Percentiles rank a stretch among this genome's conserved stretches.
These are phyloP conservation scores for Euwallacea similis DNA, from an alignment of 1,140 invertebrate species.

Conservation along the genomic window DNA sequence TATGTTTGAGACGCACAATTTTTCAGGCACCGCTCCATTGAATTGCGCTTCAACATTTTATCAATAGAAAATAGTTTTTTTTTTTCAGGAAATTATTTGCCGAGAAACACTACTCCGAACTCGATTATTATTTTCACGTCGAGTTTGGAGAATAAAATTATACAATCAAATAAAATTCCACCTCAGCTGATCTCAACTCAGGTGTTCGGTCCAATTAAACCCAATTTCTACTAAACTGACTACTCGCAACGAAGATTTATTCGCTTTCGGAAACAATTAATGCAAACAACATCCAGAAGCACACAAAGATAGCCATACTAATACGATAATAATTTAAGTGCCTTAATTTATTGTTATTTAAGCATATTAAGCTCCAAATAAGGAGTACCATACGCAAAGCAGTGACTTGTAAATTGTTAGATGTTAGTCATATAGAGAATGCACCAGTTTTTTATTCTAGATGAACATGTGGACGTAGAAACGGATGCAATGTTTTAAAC, in stretches of 20 bases:
- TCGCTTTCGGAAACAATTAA: conserved; percentile 26
- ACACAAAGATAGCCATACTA: conserved; percentile 4
- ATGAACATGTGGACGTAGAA: conserved; percentile 4
- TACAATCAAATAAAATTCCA: not conserved
- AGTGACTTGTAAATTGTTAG: conserved; percentile 20
- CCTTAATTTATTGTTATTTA: conserved; percentile 31
- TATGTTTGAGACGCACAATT: too few relatives aligned
- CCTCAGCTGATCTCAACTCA: not conserved
- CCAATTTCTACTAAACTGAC: conserved; percentile 5
- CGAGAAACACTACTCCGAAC: too few relatives aligned
- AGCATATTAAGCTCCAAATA: conserved; percentile 30
- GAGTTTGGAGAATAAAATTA: too few relatives aligned
- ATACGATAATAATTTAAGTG: conserved; percentile 31
- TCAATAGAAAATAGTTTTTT: too few relatives aligned
- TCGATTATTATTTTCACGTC: too few relatives aligned
- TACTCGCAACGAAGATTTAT: conserved; percentile 21
- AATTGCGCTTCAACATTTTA: too few relatives aligned
- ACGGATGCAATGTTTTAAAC: conserved; percentile 12
- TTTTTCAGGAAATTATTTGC: too few relatives aligned
- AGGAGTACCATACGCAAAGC: conserved; percentile 17
- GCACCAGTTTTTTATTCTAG: conserved; percentile 21
- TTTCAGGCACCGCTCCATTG: too few relatives aligned
- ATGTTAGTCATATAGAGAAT: conserved; percentile 18
- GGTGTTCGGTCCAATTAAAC: conserved; percentile 14
- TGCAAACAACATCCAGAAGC: conserved; percentile 5